Evolutionary conservation across 2,113 vertebrate species (phyloP).

Genomic region (Lanius ludovicianus): DNA sequence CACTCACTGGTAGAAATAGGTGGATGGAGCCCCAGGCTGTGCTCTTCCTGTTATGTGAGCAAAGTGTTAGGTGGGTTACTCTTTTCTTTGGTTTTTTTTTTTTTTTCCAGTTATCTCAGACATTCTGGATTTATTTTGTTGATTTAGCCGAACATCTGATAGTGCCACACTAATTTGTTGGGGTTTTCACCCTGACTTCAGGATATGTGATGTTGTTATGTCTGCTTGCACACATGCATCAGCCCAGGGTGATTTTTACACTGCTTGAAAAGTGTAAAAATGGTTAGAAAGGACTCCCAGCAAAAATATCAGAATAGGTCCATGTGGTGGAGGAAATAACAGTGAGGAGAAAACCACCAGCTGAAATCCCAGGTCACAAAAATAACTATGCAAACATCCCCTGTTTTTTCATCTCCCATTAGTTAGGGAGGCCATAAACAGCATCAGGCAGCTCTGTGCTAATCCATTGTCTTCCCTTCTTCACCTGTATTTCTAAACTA

Average conservation of each 20-base stretch:
- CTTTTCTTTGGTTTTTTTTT: neutral
- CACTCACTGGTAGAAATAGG: neutral
- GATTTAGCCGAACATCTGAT: neutral
- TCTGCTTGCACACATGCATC: rapidly evolving
- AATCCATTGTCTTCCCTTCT: neutral
- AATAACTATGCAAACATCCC: rapidly evolving
- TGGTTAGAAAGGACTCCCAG: neutral
- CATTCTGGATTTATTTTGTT: neutral
- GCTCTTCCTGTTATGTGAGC: constrained; percentile 44
- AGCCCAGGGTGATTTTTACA: neutral
- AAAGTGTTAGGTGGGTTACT: neutral
- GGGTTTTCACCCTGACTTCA: neutral
- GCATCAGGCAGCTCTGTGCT: neutral
- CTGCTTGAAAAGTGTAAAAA: neutral
- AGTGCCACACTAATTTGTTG: neutral
- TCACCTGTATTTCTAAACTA: neutral
- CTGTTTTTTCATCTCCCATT: neutral
- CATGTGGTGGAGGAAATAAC: neutral
- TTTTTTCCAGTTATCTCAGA: neutral
- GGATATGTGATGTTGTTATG: neutral
- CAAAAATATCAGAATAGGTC: neutral
- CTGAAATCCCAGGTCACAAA: neutral
- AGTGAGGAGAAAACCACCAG: neutral
- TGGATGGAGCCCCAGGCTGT: neutral
- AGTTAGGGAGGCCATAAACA: neutral